These are phyloP conservation scores for Musca domestica DNA, from an alignment of 1,140 invertebrate species.

Conservation along the genomic window DNA sequence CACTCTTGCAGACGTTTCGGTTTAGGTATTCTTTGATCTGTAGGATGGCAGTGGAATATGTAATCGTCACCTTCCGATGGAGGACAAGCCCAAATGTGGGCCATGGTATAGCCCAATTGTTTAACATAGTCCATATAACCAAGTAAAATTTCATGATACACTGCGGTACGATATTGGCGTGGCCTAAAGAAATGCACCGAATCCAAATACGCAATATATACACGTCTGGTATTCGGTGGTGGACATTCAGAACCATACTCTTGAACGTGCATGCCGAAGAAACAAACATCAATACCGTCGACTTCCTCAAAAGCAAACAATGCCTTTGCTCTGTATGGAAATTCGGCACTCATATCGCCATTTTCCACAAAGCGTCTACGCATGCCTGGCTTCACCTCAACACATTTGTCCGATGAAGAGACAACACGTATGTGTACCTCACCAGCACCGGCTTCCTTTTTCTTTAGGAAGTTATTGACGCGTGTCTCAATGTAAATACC, in stretches of 20 bases:
- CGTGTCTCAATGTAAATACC: constrained; percentile 96
- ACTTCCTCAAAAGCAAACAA: constrained; percentile 99
- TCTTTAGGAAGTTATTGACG: constrained; percentile 97
- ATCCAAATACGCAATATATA: constrained; percentile 99
- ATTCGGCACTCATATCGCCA: constrained; percentile 85
- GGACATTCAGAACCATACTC: constrained; percentile 98
- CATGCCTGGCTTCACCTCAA: constrained; percentile 99
- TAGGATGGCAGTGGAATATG: constrained; percentile 99
- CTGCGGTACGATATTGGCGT: constrained; percentile 92
- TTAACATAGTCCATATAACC: constrained; percentile 99
- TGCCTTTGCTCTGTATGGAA: constrained; percentile 97
- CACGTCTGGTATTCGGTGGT: constrained; percentile 90
- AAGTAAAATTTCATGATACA: constrained; percentile 99
- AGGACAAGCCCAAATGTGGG: constrained; percentile 99
- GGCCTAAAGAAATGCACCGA: constrained; percentile 99
- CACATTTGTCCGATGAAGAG: constrained; percentile 94
- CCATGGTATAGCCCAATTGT: constrained; percentile 97
- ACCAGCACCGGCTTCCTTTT: constrained; percentile 93
- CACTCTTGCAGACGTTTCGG: constrained; percentile 98
- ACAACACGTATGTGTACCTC: constrained; percentile 98
- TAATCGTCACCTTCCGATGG: constrained; percentile 99
- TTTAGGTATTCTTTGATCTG: constrained; percentile 99
- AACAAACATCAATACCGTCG: constrained; percentile 97
- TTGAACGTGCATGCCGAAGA: constrained; percentile 99
- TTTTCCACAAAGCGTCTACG: constrained; percentile 86